A percentile compares a stretch with the other conserved stretches of the same genome.
Evolutionary conservation across 1,140 invertebrate species (phyloP).

Genomic region (Leptoteleia sp.): DNA sequence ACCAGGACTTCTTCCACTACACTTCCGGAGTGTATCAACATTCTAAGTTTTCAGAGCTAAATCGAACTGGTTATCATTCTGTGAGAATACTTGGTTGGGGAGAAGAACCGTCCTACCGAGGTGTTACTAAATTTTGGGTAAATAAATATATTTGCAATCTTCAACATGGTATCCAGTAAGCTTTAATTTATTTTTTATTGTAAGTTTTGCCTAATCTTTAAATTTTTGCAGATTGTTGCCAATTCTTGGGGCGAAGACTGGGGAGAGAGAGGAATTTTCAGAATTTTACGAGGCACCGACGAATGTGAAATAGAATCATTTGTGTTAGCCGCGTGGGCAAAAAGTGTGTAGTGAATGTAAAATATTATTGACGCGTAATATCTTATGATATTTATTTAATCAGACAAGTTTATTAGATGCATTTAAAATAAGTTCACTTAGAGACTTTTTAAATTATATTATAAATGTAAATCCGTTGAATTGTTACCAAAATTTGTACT

Average conservation of each 20-base stretch:
- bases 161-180: too few relatives aligned
- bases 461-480: too few relatives aligned
- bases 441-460: neutral
- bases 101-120: too few relatives aligned
- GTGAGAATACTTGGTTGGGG: constrained; percentile 96
- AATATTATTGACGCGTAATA: neutral
- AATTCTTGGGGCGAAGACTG: constrained; percentile 95
- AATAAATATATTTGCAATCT: too few relatives aligned
- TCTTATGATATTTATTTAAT: constrained; percentile 16
- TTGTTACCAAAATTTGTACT: neutral
- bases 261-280: constrained; percentile 94
- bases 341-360: constrained; percentile 72
- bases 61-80: constrained; percentile 90
- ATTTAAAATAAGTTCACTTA: constrained; percentile 22
- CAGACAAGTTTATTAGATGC: constrained; percentile 12
- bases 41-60: constrained; percentile 81
- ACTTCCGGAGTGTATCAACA: constrained; percentile 90
- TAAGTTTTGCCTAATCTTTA: too few relatives aligned
- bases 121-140: too few relatives aligned
- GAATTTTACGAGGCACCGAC: constrained; percentile 88
- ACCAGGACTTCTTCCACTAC: constrained; percentile 95
- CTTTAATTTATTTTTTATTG: too few relatives aligned
- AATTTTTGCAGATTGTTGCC: constrained; percentile 89
- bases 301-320: constrained; percentile 94
- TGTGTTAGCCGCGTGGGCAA: constrained; percentile 88